Evolutionary conservation across 1,140 invertebrate genomes (phyloP).

Genomic region (Drosophila elegans): DNA sequence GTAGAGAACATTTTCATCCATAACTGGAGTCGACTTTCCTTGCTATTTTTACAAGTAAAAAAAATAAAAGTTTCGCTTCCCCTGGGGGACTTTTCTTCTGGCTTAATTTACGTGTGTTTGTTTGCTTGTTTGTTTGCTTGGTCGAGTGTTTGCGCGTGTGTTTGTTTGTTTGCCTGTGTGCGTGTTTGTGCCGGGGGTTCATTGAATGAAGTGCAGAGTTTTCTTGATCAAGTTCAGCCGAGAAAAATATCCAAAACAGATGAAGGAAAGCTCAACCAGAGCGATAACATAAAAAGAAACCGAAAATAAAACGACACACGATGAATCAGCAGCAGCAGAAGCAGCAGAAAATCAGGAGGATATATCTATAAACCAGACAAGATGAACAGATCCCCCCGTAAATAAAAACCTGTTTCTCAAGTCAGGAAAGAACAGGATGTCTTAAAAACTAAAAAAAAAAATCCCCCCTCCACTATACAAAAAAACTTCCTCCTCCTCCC

Average conservation of each 20-base stretch:
- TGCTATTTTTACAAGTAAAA: conserved; percentile 1
- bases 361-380: conserved; percentile 22
- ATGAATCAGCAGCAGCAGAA: conserved; percentile 49
- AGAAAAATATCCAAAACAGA: conserved; percentile 22
- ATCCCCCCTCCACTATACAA: conserved; percentile 38
- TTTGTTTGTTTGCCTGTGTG: conserved; percentile 30
- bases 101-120: conserved; percentile 20
- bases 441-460: conserved; percentile 23
- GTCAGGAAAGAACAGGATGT: conserved; percentile 34
- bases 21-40: conserved; percentile 19
- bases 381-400: conserved; percentile 24
- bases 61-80: conserved; percentile 4
- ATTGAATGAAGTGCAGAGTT: conserved; percentile 63
- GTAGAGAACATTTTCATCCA: conserved; percentile 16
- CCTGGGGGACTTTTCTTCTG: conserved; percentile 16
- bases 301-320: conserved; percentile 24
- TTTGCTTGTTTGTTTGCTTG: conserved; percentile 16
- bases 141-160: conserved; percentile 13
- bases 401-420: conserved; percentile 21
- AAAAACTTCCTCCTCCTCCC: conserved; percentile 5
- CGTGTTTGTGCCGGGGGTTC: conserved; percentile 5
- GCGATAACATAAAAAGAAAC: conserved; percentile 15
- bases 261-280: conserved; percentile 30
- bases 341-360: conserved; percentile 47
- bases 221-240: conserved; percentile 72